Conservation (phyloP, 2,113 vertebrate genomes). For the Gobio gobio region DNA sequence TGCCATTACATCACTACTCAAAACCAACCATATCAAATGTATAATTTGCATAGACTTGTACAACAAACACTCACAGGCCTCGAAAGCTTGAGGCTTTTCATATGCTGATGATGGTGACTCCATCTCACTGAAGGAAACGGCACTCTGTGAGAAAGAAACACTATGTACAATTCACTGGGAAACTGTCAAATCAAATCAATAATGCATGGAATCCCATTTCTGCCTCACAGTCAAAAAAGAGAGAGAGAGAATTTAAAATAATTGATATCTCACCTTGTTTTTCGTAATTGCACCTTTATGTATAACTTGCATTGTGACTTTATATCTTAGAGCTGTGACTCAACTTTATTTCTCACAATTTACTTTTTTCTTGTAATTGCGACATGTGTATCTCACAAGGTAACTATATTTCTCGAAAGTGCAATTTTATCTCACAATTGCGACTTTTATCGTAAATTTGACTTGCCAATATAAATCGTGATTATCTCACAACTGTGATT, state of each 20-base stretch:
- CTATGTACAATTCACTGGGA: background rate
- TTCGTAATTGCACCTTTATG: background rate
- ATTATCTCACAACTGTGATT: no score
- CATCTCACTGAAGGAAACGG: constrained; percentile 84
- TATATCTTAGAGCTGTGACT: no score
- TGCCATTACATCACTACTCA: background rate
- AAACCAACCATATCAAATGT: background rate
- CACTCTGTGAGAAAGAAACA: constrained; percentile 74
- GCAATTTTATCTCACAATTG: no score
- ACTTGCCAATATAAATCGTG: no score
- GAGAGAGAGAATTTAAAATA: no score
- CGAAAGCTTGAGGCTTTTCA: constrained; percentile 83
- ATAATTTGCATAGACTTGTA: background rate
- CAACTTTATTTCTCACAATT: no score
- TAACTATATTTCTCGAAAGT: background rate
- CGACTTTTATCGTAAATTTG: no score
- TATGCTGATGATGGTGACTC: constrained; percentile 83
- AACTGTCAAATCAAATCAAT: background rate
- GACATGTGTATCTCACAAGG: no score
- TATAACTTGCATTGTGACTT: background rate
- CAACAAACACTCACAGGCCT: constrained; percentile 81
- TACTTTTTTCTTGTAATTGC: no score
- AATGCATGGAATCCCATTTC: background rate
- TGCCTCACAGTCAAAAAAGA: background rate
- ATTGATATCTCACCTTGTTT: no score